Base-by-base conservation (phyloP, 1,140 invertebrate genomes). In the Teleogryllus occipitalis region DNA sequence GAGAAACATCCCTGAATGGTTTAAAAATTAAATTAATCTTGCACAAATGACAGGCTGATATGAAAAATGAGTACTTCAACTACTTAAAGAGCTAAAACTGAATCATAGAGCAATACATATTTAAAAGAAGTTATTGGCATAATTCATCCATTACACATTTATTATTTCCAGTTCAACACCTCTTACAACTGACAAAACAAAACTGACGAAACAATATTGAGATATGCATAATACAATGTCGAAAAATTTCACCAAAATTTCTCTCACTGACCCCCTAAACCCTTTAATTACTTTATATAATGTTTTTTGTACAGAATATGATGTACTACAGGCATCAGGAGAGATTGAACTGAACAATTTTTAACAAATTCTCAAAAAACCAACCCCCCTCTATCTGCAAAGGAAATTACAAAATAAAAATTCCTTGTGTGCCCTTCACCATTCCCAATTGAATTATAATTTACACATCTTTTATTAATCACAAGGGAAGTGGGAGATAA, bases 131-230 rank as follows among this genome's bases (percentile, higher is more conserved):
- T 65, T 65, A 65, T 65, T 65, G 54, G 54, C 54, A 65, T 65
- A 18, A 14, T 65, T 10, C 18, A 65, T 65, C 54, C 54, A 65
- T 10, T 65, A 65, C 54, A 14, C 18, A 65, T 65, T 65, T 65
- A 65, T 65, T 39, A 39, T 39, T 39, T 65, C 18, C 54, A 65
- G 54, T 65, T 65, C 54, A 65, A 65, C 54, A 65, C 54, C 54
- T 65, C 54, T 65, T 65, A 65, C 54, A 65, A 65, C 54, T 65
- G 54, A 65, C 54, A 65, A 65, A 65, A 65, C 54, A 65, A 65
- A 10, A 65, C 54, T 65, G 10, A 65, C 18, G 10, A 65, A 65
- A 65, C 54, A 65, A 65, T 65, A 65, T 65, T 65, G 54, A 65
- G 54, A 65, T 14, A 18, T 65, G 10, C 10, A 65, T 65, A 14